Evolutionary conservation across 2,888 invertebrate genomes (phyloP).

Genomic region (Apoderus coryli): DNA sequence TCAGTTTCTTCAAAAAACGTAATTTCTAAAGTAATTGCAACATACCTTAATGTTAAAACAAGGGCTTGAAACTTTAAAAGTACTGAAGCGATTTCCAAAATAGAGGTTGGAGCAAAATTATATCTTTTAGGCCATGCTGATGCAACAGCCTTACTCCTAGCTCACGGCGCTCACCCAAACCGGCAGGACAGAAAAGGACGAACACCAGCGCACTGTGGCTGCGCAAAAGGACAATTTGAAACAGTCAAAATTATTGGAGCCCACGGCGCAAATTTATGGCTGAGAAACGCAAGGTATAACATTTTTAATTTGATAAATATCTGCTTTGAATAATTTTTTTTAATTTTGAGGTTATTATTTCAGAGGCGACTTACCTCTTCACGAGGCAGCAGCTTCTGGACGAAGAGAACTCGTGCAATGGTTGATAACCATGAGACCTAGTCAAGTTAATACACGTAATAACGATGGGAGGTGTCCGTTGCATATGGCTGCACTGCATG

Average conservation of each 20-base stretch:
- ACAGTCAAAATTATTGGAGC: constrained; percentile 45
- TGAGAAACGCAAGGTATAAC: constrained; percentile 57
- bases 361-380: constrained; percentile 87
- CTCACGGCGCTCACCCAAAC: constrained; percentile 81
- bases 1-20: too few relatives aligned
- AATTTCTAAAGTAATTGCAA: too few relatives aligned
- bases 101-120: too few relatives aligned
- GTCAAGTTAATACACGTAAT: constrained; percentile 75
- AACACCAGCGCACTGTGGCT: constrained; percentile 88
- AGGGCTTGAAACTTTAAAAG: too few relatives aligned
- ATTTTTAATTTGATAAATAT: too few relatives aligned
- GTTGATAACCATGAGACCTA: constrained; percentile 70
- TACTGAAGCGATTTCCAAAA: too few relatives aligned
- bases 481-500: constrained; percentile 87
- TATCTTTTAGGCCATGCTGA: constrained; percentile 68
- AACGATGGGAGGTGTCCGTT: constrained; percentile 86
- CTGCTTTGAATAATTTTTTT: too few relatives aligned
- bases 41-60: too few relatives aligned
- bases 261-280: constrained; percentile 70
- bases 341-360: too few relatives aligned
- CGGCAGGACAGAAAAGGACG: constrained; percentile 85
- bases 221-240: constrained; percentile 82
- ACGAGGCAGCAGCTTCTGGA: constrained; percentile 91
- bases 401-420: constrained; percentile 78
- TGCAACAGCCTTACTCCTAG: constrained; percentile 77